Evolutionary conservation across 1,140 invertebrate genomes (phyloP).

Genomic region (Paraescarpia echinospica): DNA sequence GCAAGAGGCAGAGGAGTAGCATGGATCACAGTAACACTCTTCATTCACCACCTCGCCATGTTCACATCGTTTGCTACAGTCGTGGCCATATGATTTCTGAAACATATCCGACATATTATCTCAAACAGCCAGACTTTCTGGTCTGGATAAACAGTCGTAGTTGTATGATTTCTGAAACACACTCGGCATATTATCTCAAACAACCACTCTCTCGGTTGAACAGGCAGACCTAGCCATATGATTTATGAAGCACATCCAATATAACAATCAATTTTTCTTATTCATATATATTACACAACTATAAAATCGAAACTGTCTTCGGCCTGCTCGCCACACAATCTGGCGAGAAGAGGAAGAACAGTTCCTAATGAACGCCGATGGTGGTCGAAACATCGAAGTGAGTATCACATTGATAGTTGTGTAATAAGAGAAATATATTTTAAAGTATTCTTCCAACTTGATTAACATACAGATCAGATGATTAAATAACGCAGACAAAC

Average conservation of each 20-base stretch:
- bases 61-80: conserved; percentile 33
- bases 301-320: too few relatives aligned
- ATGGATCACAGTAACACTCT: conserved; percentile 31
- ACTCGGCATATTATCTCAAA: not conserved
- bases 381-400: too few relatives aligned
- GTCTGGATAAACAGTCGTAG: conserved; percentile 28
- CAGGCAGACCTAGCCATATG: conserved; percentile 35
- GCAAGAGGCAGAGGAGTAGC: conserved; percentile 34
- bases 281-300: too few relatives aligned
- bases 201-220: not conserved
- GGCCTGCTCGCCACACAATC: too few relatives aligned
- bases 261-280: too few relatives aligned
- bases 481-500: too few relatives aligned
- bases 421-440: too few relatives aligned
- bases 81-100: conserved; percentile 34
- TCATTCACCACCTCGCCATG: conserved; percentile 32
- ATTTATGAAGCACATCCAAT: conserved; percentile 30
- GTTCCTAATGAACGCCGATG: too few relatives aligned
- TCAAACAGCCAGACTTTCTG: not conserved
- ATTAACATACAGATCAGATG: too few relatives aligned
- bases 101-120: not conserved
- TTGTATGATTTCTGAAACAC: conserved; percentile 34
- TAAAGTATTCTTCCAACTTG: too few relatives aligned
- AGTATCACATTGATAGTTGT: too few relatives aligned
- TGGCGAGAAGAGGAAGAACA: too few relatives aligned